Conservation (phyloP, 2,888 invertebrate genomes). For the Megamerina dolium region DNA sequence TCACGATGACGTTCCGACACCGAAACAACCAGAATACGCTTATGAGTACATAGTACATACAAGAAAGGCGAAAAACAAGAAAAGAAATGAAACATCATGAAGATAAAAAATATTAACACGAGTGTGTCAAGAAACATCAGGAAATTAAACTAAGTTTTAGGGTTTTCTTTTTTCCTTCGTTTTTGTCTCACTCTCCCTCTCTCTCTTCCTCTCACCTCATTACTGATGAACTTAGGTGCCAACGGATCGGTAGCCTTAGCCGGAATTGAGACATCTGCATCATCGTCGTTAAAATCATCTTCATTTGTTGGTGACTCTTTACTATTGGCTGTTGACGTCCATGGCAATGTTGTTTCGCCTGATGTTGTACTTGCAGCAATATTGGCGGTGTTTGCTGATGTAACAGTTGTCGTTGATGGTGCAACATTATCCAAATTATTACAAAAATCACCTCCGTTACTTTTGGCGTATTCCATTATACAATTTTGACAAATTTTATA, state of each 20-base stretch:
- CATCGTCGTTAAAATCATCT: constrained; percentile 43
- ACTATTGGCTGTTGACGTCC: constrained; percentile 34
- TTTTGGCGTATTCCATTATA: not conserved
- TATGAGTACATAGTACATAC: not conserved
- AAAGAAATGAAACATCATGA: not conserved
- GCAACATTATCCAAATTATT: constrained; percentile 3
- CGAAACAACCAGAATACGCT: constrained; percentile 62
- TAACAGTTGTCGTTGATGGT: constrained; percentile 13
- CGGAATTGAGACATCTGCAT: constrained; percentile 37
- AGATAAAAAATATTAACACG: not conserved
- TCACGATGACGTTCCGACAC: constrained; percentile 63
- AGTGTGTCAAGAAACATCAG: not conserved
- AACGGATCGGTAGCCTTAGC: constrained; percentile 46
- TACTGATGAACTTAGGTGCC: constrained; percentile 43
- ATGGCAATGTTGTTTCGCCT: constrained; percentile 24
- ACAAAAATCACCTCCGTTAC: not conserved
- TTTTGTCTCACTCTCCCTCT: not conserved
- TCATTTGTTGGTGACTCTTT: constrained; percentile 36
- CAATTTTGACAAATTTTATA: no score
- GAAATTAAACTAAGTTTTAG: not conserved
- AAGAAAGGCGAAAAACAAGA: not conserved
- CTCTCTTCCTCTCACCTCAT: constrained; percentile 33
- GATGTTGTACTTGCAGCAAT: constrained; percentile 18
- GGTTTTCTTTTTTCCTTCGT: not conserved
- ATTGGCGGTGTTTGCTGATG: constrained; percentile 14